Base-by-base conservation (phyloP, 2,797 vertebrate species). In the Poeciliopsis presidionis region DNA sequence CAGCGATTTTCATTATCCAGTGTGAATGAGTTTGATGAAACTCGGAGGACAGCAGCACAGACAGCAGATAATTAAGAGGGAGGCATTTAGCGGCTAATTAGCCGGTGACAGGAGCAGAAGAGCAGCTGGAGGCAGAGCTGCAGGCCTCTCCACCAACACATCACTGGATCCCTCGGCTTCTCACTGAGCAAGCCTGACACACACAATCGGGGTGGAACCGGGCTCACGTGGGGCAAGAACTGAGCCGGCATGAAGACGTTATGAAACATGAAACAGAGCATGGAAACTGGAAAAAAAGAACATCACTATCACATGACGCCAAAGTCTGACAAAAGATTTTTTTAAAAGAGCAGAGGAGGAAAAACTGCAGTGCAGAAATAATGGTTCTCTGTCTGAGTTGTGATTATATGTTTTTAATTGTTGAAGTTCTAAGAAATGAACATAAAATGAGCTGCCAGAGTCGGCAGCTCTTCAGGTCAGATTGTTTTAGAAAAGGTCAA, bases 61-160 rank as follows among this genome's bases (percentile, higher is more conserved):
- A 81, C 90, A 87, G 89, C 78, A 36, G 85, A 86, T 91, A 84
- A 91, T 91, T 89, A 88, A 87, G 84, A 88, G 88, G 86, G 85
- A 87, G 86, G 88, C 67, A 25, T 87, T 89, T 72, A 85, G 85
- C 57, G 84, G 77, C 84, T 90, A 88, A 92, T 91, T 93, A 88
- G 82, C 82, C 74, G 65, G 84, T 12, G 80, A 78, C 65, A 20
- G 74, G 76, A 84, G 72, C 76, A 84, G 84, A 39, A 33, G 76
- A 84, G 75, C 79, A 74, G 81, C 79, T 78, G 2, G 77, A 90
- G 69, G 73, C 72, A 80, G 76, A 76, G 76, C 84, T 55, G 70
- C 70, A 67, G 79, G 74, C 74, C 74, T 73, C 74, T 53, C 18
- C 20, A 12, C 73, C 7, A 84, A 79, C 81, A 70, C 72, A n/a